Percentiles rank a stretch among this genome's conserved stretches.
phyloP scores from a whole-genome alignment of 2,888 invertebrate species.

The Ligdia adustata region DNA sequence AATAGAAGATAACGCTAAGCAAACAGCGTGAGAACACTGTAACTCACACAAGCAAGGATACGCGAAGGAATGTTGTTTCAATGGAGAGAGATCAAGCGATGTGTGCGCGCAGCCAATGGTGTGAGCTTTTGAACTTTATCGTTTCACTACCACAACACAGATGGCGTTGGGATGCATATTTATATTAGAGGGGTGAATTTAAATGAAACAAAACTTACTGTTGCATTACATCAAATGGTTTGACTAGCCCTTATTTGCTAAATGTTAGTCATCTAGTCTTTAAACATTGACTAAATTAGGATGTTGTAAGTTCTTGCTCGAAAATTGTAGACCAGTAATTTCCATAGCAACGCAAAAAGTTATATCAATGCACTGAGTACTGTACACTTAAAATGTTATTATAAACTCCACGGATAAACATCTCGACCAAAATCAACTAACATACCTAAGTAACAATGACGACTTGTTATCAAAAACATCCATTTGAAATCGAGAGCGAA shows the following conservation, averaged over 20 bases:
- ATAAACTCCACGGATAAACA: background rate
- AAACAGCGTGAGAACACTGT: conserved; percentile 68
- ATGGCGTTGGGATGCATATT: conserved; percentile 58
- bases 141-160: conserved; percentile 56
- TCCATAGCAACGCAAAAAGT: conserved; percentile 17
- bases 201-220: conserved; percentile 3
- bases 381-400: no score
- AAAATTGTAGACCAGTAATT: no score
- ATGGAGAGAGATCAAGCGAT: conserved; percentile 82
- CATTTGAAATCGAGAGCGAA: conserved; percentile 77
- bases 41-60: conserved; percentile 73
- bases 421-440: conserved; percentile 1
- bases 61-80: conserved; percentile 83
- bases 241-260: no score
- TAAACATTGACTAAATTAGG: no score
- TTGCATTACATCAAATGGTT: no score
- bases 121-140: conserved; percentile 69
- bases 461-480: conserved; percentile 77
- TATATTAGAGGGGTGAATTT: conserved; percentile 49
- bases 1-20: conserved; percentile 37
- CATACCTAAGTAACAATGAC: conserved; percentile 50
- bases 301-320: background rate
- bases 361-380: conserved; percentile 9
- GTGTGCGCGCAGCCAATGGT: conserved; percentile 63
- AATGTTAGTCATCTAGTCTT: no score